phyloP scores from a whole-genome alignment of 2,797 vertebrate genomes.

The Hemibagrus guttatus region DNA sequence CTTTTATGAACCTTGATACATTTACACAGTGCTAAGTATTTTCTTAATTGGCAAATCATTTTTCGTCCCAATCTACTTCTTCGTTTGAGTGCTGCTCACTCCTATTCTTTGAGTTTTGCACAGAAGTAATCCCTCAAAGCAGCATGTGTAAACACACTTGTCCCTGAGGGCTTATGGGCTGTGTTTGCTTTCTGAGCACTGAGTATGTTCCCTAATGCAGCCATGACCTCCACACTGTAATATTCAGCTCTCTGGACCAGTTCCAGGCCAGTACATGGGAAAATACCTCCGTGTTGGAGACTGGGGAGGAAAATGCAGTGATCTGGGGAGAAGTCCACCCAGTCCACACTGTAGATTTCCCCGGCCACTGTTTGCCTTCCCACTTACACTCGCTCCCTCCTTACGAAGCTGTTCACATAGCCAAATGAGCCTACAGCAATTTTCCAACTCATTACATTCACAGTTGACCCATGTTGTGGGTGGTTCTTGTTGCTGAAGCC shows the following conservation, averaged over 20 bases:
- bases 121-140: slow-evolving; percentile 70
- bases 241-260: slow-evolving; percentile 76
- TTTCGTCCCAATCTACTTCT: not conserved
- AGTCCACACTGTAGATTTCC: slow-evolving; percentile 58
- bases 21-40: not conserved
- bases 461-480: slow-evolving; percentile 14
- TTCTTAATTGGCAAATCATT: not conserved
- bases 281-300: slow-evolving; percentile 78
- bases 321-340: slow-evolving; percentile 47
- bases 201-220: slow-evolving; percentile 68
- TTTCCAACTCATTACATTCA: slow-evolving; percentile 46
- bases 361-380: slow-evolving; percentile 44
- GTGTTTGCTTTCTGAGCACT: slow-evolving; percentile 76
- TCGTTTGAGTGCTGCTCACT: slow-evolving; percentile 16
- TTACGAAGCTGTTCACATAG: slow-evolving; percentile 36
- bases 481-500: slow-evolving; percentile 37
- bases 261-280: slow-evolving; percentile 91
- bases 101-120: slow-evolving; percentile 55
- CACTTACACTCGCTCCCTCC: slow-evolving; percentile 15
- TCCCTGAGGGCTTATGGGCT: slow-evolving; percentile 62
- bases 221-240: slow-evolving; percentile 67
- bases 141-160: slow-evolving; percentile 65
- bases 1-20: not conserved
- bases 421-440: slow-evolving; percentile 50
- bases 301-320: slow-evolving; percentile 64